phyloP scores from a whole-genome alignment of 2,113 vertebrate genomes.

The Oxyruncus cristatus region DNA sequence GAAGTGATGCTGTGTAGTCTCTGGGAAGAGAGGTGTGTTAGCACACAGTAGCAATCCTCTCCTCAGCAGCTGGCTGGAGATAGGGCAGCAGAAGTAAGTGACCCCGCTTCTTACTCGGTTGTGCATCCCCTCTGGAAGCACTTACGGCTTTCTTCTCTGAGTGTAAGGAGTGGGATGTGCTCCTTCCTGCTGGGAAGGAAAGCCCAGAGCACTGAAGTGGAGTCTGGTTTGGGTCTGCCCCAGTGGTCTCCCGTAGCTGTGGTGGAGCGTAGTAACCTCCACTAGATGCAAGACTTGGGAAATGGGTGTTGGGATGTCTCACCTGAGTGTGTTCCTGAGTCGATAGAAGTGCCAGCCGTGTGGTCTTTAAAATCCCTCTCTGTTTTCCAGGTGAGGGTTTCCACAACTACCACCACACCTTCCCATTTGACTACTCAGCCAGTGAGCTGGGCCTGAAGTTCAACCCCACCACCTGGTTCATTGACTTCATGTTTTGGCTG shows the following conservation, averaged over 20 bases:
- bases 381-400: slow-evolving; percentile 80
- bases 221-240: not conserved
- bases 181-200: not conserved
- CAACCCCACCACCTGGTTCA: slow-evolving; percentile 86
- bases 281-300: not conserved
- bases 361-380: not conserved
- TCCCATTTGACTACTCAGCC: slow-evolving; percentile 82
- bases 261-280: not conserved
- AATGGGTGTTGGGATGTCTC: not conserved
- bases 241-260: not conserved
- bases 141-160: not conserved
- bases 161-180: accelerated
- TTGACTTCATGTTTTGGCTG: slow-evolving; percentile 84
- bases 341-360: not conserved
- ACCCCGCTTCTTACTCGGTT: not conserved
- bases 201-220: not conserved
- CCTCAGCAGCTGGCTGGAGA: not conserved
- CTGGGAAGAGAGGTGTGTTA: not conserved
- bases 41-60: not conserved
- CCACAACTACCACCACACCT: slow-evolving; percentile 80
- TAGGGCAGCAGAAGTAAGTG: not conserved
- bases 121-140: not conserved
- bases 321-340: not conserved
- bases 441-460: slow-evolving; percentile 82
- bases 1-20: not conserved